Evolutionary conservation across 2,888 invertebrate species (phyloP), one percentile per base, ranked within the genome.

Genomic region (Drosophila meridionalis): DNA sequence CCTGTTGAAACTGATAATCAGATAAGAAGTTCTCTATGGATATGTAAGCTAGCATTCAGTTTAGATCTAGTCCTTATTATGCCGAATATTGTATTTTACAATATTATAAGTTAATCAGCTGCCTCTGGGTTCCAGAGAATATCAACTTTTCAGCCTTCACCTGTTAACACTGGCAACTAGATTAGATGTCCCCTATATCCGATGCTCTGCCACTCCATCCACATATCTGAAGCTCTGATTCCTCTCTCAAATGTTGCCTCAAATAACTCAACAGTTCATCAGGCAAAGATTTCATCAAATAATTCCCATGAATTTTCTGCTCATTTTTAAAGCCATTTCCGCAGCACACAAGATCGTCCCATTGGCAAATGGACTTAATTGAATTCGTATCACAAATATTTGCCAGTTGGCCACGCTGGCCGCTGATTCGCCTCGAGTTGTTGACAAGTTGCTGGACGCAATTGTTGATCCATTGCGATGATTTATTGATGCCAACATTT

Each of bases 401-500:
- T 52, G 52, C 34, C 2, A 36, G 52, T 26, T 7, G 53, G 28
- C 14, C 36, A 14, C 28, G 36, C 20, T 36, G 34, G 14, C 26
- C 28, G 4, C 28, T 8, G 60, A 40, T 42, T 65, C 14, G 32
- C 58, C 58, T 7, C 42, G 36, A 62, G 20, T 52, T 71, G 28
- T 58, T 40, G 9, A 52, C 38, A 36, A 57, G 45, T 63, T 69
- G 42, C 26, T 34, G 38, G 9, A 30, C 48, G 32, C 60, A 60
- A 52, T 61, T 57, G 55, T 47, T 73, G 68, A 76, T 57, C 47
- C 56, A 40, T 69, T 57, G 6, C 20, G 28, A 60, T 76, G 58
- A 76, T 67, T 71, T 71, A 71, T 76, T 76, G 53, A 67, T 72
- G 43, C 38, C 38, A 12, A 57, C 69, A 63, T 56, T 45, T 43